phyloP scores from a whole-genome alignment of 92 coral and sea anemone species.

The Metridium senile region DNA sequence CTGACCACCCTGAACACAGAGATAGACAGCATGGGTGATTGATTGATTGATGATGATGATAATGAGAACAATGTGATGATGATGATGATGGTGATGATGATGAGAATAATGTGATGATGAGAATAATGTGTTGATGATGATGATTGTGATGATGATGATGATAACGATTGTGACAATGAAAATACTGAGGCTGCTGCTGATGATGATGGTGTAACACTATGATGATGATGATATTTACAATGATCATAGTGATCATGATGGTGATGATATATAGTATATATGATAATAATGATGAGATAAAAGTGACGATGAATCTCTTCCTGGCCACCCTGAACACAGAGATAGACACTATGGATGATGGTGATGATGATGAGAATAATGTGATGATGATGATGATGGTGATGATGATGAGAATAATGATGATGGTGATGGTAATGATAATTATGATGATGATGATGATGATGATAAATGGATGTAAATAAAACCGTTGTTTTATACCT shows the following conservation, averaged over 20 bases:
- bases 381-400: neutral
- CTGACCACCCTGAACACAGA: slow-evolving; percentile 54
- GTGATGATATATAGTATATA: neutral
- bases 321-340: slow-evolving; percentile 54
- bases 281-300: slow-evolving; percentile 36
- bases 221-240: neutral
- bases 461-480: neutral
- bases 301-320: slow-evolving; percentile 75
- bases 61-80: neutral
- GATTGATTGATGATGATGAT: neutral
- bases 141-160: neutral
- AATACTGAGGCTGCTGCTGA: neutral
- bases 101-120: neutral
- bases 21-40: neutral
- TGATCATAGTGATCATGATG: neutral
- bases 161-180: neutral
- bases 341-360: neutral
- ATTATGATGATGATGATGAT: neutral
- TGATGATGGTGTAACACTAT: neutral
- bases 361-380: neutral
- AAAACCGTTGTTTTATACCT: slow-evolving; percentile 34
- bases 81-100: neutral
- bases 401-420: neutral
- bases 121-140: neutral
- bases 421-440: neutral